These are phyloP conservation scores for Bettongia penicillata DNA, from an alignment of 2,113 vertebrate species.

Conservation along the genomic window DNA sequence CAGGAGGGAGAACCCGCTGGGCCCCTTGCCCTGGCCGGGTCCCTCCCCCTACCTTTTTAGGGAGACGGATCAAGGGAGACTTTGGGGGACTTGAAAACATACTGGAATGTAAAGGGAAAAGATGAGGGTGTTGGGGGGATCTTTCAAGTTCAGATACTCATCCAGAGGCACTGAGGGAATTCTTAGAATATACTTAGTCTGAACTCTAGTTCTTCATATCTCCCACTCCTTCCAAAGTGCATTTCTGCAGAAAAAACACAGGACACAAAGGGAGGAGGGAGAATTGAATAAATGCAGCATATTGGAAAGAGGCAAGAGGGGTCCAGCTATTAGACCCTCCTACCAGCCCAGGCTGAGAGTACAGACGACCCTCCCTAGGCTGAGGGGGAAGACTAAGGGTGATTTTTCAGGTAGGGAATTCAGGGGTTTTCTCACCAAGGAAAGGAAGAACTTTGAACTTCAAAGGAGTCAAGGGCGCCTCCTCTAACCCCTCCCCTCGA, in stretches of 20 bases:
- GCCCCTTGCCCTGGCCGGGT: conserved; percentile 23
- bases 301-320: not conserved
- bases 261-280: not conserved
- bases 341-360: not conserved
- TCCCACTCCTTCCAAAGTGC: not conserved
- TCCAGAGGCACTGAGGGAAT: not conserved
- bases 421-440: conserved; percentile 50
- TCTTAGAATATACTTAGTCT: not conserved
- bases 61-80: conserved; percentile 39
- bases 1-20: conserved; percentile 79
- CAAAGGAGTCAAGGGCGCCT: conserved; percentile 96
- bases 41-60: conserved; percentile 65
- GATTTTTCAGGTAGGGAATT: conserved; percentile 63
- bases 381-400: not conserved
- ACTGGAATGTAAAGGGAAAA: not conserved
- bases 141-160: not conserved
- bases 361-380: not conserved
- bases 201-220: not conserved
- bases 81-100: conserved; percentile 28
- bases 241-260: not conserved
- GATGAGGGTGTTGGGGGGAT: not conserved
- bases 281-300: not conserved
- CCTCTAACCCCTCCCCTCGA: conserved; percentile 87
- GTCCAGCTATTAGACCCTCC: not conserved
- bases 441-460: conserved; percentile 92